Evolutionary conservation across 2,888 invertebrate genomes (phyloP), one percentile per base, ranked within the genome.

Genomic region (Lepidocyrtinus sp.): DNA sequence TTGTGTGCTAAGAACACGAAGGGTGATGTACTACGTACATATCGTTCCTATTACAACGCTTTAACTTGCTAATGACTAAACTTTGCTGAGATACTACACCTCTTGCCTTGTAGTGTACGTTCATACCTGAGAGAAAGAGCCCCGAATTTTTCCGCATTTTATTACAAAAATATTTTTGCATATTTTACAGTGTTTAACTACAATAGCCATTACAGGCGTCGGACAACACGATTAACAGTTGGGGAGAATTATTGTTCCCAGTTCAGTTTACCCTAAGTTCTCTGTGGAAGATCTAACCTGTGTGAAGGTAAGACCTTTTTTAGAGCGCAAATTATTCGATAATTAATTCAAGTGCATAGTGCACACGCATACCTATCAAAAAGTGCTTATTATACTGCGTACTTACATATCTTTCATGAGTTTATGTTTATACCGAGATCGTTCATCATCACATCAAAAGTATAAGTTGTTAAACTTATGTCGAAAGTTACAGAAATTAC

Each of bases 161-260:
- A n/a, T 9, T 15, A 55, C 55, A n/a, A 7, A n/a, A 55, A 55
- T 55, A 55, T 55, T 55, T 55, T 55, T 55, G 17, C 55, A n/a
- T 55, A 55, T 55, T 55, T 55, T 55, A 55, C 55, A 55, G 55
- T 55, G n/a, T 55, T 55, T 55, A 3, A 55, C 55, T 55, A n/a
- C 9, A 55, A 55, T n/a, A 9, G n/a, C 55, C n/a, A 15, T 55
- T 55, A 55, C 9, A 55, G 55, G 55, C 55, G 55, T n/a, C 2
- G 55, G 55, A 12, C 17, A 9, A 55, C n/a, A 2, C 55, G n/a
- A 55, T 55, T 55, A 55, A 17, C 2, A 55, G 15, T n/a, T 55
- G 55, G 55, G 9, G 55, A 55, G 55, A 55, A 55, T 15, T n/a
- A 9, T n/a, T 55, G 2, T 55, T 55, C 17, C 15, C 9, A 55